Conservation (phyloP, 1,140 invertebrate species). For the Sinonovacula constricta region DNA sequence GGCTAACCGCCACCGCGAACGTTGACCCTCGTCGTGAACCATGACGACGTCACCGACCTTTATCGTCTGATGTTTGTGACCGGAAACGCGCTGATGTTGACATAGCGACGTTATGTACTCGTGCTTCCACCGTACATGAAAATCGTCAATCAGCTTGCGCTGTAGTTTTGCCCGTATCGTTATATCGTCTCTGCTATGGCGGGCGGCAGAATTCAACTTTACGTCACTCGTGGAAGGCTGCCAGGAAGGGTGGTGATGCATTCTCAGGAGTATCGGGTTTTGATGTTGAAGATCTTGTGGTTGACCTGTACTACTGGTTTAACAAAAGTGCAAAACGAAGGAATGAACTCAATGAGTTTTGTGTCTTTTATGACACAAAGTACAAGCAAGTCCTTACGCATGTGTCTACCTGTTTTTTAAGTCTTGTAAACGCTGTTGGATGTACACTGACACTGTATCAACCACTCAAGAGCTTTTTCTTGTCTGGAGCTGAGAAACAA, state of each 20-base stretch:
- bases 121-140: background rate
- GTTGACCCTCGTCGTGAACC: background rate
- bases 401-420: too few species aligned
- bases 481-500: too few species aligned
- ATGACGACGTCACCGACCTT: background rate
- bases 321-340: background rate
- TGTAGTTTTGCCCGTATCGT: background rate
- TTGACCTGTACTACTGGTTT: background rate
- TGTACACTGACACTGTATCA: too few species aligned
- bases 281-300: background rate
- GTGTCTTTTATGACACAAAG: background rate
- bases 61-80: background rate
- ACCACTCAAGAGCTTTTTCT: too few species aligned
- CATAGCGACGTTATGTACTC: conserved; percentile 1
- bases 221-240: background rate
- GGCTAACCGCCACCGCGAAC: background rate
- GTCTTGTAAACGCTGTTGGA: too few species aligned
- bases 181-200: background rate
- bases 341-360: background rate
- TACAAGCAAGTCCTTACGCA: too few species aligned
- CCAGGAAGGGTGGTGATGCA: background rate
- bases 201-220: background rate
- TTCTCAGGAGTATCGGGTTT: background rate
- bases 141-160: background rate
- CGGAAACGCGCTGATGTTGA: background rate